phyloP scores from a whole-genome alignment of 2,797 vertebrate species.

The Notolabrus celidotus region DNA sequence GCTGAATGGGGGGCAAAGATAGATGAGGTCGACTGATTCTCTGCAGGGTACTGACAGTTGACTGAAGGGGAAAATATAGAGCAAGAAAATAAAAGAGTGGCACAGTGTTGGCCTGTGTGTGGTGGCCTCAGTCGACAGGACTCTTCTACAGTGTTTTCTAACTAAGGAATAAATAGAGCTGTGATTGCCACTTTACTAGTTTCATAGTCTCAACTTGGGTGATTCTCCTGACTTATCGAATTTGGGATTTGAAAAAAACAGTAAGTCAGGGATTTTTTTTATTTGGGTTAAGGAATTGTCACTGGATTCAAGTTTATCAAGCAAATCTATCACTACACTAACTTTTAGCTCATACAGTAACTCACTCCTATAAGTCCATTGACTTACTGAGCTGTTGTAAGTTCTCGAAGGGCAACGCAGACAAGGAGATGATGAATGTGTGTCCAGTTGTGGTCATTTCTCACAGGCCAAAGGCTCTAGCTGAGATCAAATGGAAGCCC shows the following conservation, averaged over 20 bases:
- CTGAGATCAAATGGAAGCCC: conserved; percentile 80
- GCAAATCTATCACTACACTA: background rate
- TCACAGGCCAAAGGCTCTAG: conserved; percentile 82
- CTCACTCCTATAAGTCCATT: background rate
- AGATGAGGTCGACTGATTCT: conserved; percentile 50
- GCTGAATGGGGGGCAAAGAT: conserved; percentile 13
- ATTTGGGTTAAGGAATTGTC: background rate
- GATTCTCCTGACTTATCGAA: background rate
- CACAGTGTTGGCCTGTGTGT: conserved; percentile 24
- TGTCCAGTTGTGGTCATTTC: conserved; percentile 83
- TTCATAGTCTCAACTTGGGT: background rate
- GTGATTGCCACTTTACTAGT: background rate
- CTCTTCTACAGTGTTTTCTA: too few relatives aligned
- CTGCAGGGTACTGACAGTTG: conserved; percentile 42
- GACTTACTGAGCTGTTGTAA: conserved; percentile 18
- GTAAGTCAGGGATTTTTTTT: background rate
- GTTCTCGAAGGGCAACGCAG: conserved; percentile 16
- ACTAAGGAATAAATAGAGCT: too few relatives aligned
- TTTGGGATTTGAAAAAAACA: background rate
- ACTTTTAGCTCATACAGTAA: background rate
- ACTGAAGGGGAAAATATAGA: conserved; percentile 35
- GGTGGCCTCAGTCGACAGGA: conserved; percentile 6
- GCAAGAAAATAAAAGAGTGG: conserved; percentile 57
- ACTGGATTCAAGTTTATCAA: background rate
- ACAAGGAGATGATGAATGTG: conserved; percentile 56